Evolutionary conservation across 2,888 invertebrate species (phyloP).

Genomic region (Anthoptus insignis): DNA sequence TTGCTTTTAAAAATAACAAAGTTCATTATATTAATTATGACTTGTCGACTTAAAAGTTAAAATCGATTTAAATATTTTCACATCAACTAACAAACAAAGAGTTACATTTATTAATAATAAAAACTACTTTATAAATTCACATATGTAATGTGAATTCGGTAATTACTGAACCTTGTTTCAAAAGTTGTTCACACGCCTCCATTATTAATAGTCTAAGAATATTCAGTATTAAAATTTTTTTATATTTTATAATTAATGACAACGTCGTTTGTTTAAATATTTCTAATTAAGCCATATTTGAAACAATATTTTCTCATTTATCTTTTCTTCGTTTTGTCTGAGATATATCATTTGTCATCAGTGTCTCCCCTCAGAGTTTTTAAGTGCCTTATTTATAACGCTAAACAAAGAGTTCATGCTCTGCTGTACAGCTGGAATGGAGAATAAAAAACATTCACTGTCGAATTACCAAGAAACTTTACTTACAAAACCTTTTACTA

Average conservation of each 20-base stretch:
- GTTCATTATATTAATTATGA: slow-evolving; percentile 33
- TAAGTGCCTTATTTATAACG: slow-evolving; percentile 29
- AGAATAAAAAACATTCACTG: slow-evolving; percentile 22
- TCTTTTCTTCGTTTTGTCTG: slow-evolving; percentile 6
- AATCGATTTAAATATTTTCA: too few relatives aligned
- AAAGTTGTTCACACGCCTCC: too few relatives aligned
- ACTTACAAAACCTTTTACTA: slow-evolving; percentile 25
- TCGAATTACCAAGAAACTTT: slow-evolving; percentile 26
- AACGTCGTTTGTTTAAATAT: not conserved
- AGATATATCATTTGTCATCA: slow-evolving; percentile 29
- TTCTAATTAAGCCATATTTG: slow-evolving; percentile 8
- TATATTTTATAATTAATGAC: not conserved
- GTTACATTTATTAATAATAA: too few relatives aligned
- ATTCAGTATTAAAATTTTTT: not conserved
- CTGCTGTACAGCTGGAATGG: not conserved
- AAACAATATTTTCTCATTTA: slow-evolving; percentile 3
- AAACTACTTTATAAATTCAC: too few relatives aligned
- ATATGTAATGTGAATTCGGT: too few relatives aligned
- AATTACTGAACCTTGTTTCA: too few relatives aligned
- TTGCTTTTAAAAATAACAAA: slow-evolving; percentile 25
- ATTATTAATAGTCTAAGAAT: too few relatives aligned
- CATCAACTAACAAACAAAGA: too few relatives aligned
- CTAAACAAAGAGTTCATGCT: slow-evolving; percentile 25
- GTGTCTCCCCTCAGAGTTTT: slow-evolving; percentile 24
- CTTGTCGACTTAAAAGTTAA: too few relatives aligned